Conservation (phyloP, 2,797 vertebrate species). For the Podargus strigoides region DNA sequence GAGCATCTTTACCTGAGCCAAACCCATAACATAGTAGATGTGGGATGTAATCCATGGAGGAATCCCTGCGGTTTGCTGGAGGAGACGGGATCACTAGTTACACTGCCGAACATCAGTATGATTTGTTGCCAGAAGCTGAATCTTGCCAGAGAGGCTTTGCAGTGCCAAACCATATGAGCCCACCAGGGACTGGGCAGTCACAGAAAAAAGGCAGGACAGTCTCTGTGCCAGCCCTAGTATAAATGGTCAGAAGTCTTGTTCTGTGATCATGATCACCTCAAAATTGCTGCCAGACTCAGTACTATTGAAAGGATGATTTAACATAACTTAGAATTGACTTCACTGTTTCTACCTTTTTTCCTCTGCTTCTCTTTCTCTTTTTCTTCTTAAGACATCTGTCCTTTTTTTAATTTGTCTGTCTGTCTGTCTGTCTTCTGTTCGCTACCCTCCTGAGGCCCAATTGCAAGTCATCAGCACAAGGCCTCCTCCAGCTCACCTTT, state of each 20-base stretch:
- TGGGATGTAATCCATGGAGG: neutral
- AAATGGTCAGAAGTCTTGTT: neutral
- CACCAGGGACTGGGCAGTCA: neutral
- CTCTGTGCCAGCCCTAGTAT: neutral
- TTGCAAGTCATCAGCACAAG: neutral
- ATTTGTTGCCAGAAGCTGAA: neutral
- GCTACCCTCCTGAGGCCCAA: neutral
- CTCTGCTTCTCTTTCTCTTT: neutral
- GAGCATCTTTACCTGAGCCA: neutral
- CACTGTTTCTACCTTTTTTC: neutral
- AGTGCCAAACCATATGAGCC: neutral
- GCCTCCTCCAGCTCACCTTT: neutral
- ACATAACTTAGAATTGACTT: neutral
- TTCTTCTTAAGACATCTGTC: neutral
- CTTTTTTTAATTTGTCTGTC: neutral
- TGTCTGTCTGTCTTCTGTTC: neutral
- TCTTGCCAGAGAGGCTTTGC: neutral
- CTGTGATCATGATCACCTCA: neutral
- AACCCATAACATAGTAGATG: neutral
- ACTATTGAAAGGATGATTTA: neutral
- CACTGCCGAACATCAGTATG: rapidly evolving
- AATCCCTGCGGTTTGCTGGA: neutral
- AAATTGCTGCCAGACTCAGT: neutral
- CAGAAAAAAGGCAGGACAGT: neutral
- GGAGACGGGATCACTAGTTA: neutral